Base-by-base conservation (phyloP, 2,888 invertebrate genomes). In the Aphrophora alni region DNA sequence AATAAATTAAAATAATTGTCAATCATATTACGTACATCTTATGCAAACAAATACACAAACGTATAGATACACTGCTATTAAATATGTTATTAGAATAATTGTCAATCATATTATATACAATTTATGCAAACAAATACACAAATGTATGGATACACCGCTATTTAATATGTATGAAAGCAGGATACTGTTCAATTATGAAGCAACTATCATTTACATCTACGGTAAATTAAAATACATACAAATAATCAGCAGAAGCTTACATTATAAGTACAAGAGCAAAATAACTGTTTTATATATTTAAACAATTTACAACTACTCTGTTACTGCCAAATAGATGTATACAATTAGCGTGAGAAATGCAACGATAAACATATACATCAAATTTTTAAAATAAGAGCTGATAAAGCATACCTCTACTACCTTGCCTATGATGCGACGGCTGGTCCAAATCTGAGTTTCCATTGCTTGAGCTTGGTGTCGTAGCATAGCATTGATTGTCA, bases 401-500 rank as follows among this genome's bases (percentile, higher is more conserved):
- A 26, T 14, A 28, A 17, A 4, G 1, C 3, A 2, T 77, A 77
- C 77, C 77, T 77, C 70, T 59, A 14, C 12, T 79, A 74, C 75
- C 81, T 78, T 78, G 81, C 70, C 81, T 77, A 70, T 77, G 76
- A 28, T 78, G 80, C 68, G 89, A 87, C 26, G 94, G 93, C 86
- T 93, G 92, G 88, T 96, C 96, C 88, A 95, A 94, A 89, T 96
- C 96, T 44, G 95, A 96, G 89, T 96, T 96, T 80, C 97, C 97
- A 87, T 97, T 97, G 87, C 97, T 97, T 77, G 97, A 97, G 86
- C 97, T 97, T 21, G 97, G 97, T 59, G 97, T 97, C 70, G 97
- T 97, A 38, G 97, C 97, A 89, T 97, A 97, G 90, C 97, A 97
- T 88, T 96, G 96, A 90, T 97, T 97, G 91, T 97, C 97, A 88